These are phyloP conservation scores for Odocoileus hemionus DNA, from an alignment of 2,113 vertebrate genomes.

Conservation along the genomic window DNA sequence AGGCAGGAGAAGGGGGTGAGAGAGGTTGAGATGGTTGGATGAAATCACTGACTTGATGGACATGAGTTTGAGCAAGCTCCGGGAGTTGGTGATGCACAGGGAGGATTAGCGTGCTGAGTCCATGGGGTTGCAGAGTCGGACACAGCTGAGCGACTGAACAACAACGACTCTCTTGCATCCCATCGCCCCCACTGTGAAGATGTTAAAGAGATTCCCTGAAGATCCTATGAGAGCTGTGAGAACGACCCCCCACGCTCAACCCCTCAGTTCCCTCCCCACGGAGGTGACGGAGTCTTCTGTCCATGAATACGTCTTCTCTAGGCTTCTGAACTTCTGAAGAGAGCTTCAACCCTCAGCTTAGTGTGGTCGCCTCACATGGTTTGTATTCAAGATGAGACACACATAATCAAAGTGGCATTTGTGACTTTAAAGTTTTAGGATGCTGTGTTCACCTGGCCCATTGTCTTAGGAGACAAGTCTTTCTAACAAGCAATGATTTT, in stretches of 20 bases:
- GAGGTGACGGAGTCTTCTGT: not conserved
- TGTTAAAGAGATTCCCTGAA: not conserved
- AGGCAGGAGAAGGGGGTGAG: not conserved
- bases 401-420: not conserved
- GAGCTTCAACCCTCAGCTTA: not conserved
- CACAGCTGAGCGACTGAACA: accelerated
- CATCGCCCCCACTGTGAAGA: too few species aligned
- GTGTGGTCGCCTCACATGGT: not conserved
- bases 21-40: not conserved
- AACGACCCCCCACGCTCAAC: accelerated
- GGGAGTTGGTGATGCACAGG: not conserved
- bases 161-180: not conserved
- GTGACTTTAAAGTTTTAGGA: not conserved
- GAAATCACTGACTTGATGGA: not conserved
- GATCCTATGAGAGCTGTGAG: not conserved
- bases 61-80: not conserved
- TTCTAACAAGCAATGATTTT: not conserved
- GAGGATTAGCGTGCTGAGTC: not conserved
- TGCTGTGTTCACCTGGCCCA: too few species aligned
- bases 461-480: not conserved
- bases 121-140: not conserved
- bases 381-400: not conserved
- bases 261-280: not conserved
- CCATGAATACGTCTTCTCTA: accelerated
- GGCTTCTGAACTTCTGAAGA: not conserved